phyloP scores from a whole-genome alignment of 1,140 invertebrate species.

The Pogonognathellus flavescens region DNA sequence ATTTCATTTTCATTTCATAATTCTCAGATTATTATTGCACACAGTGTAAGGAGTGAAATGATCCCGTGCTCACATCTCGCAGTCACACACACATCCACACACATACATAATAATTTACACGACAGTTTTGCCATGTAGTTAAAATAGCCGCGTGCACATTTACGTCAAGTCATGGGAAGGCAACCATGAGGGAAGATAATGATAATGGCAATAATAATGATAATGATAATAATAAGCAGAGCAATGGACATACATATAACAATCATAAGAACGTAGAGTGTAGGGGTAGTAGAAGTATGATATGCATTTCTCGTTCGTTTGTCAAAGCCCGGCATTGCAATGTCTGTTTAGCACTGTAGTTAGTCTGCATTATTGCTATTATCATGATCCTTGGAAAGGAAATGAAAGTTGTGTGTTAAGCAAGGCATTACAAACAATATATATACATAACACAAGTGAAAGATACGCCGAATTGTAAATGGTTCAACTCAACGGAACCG shows the following conservation, averaged over 20 bases:
- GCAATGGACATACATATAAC: constrained; percentile 20
- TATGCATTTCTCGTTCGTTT: no score
- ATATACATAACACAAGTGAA: not conserved
- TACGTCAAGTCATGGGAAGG: constrained; percentile 7
- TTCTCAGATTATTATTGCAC: no score
- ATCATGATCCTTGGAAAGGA: constrained; percentile 85
- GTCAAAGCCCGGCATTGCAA: not conserved
- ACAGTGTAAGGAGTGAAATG: no score
- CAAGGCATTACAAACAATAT: constrained; percentile 8
- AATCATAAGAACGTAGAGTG: not conserved
- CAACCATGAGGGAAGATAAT: constrained; percentile 17
- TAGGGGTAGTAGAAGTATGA: no score
- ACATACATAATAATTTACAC: not conserved
- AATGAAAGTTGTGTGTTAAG: constrained; percentile 66
- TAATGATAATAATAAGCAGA: constrained; percentile 11
- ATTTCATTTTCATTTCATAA: constrained; percentile 43
- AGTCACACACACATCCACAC: constrained; percentile 14
- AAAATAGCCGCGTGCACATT: no score
- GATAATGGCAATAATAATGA: constrained; percentile 39
- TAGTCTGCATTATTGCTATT: constrained; percentile 72
- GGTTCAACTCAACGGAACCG: not conserved
- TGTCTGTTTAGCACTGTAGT: constrained; percentile 17
- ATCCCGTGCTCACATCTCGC: constrained; percentile 4
- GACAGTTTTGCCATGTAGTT: not conserved
- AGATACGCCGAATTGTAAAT: not conserved